Conservation (phyloP, 2,888 invertebrate species). For the Lasiommata megera region DNA sequence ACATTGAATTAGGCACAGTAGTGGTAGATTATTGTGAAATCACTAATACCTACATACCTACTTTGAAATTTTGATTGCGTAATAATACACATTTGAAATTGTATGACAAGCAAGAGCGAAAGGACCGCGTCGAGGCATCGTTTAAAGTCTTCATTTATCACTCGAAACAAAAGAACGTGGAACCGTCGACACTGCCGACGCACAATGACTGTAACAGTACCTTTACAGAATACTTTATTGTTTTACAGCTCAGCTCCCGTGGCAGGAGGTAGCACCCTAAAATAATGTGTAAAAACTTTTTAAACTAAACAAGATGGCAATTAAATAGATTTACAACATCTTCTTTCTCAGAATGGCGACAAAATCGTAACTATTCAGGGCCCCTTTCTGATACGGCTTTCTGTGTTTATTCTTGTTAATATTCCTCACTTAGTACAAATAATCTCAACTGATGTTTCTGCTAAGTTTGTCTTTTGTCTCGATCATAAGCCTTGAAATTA, state of each 20-base stretch:
- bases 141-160: slow-evolving; percentile 67
- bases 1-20: too few relatives aligned
- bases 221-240: slow-evolving; percentile 65
- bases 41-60: background rate
- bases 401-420: slow-evolving; percentile 21
- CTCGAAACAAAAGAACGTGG: slow-evolving; percentile 59
- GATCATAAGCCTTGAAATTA: slow-evolving; percentile 4
- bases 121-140: slow-evolving; percentile 41
- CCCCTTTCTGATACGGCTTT: slow-evolving; percentile 16
- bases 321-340: slow-evolving; percentile 76
- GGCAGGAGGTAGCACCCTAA: slow-evolving; percentile 73
- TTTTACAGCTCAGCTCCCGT: slow-evolving; percentile 71
- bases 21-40: too few relatives aligned
- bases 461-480: slow-evolving; percentile 23
- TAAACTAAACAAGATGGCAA: slow-evolving; percentile 54
- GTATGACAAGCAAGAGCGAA: slow-evolving; percentile 20
- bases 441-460: slow-evolving; percentile 22
- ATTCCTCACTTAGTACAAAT: slow-evolving; percentile 32
- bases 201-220: slow-evolving; percentile 66
- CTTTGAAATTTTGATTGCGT: slow-evolving; percentile 21
- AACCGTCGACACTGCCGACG: slow-evolving; percentile 55
- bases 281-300: slow-evolving; percentile 58
- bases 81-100: slow-evolving; percentile 11
- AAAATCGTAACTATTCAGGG: slow-evolving; percentile 22
- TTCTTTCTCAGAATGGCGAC: slow-evolving; percentile 58